phyloP scores from a whole-genome alignment of 2,888 invertebrate species.

The Nephrotoma appendiculata region DNA sequence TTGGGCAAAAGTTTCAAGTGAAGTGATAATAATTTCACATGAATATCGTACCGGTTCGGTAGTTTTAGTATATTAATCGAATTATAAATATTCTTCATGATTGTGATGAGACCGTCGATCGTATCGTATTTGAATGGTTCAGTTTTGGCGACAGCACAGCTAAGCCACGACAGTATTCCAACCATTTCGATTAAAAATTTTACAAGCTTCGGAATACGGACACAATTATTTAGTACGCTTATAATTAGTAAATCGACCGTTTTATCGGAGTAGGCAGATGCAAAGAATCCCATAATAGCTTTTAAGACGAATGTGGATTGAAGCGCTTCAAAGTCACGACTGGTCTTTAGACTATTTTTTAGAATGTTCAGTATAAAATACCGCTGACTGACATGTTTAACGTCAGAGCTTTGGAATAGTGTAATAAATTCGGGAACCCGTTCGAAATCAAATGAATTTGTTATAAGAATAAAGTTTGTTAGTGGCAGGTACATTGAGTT shows the following conservation, averaged over 20 bases:
- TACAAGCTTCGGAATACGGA: constrained; percentile 47
- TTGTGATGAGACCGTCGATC: constrained; percentile 28
- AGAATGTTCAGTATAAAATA: constrained; percentile 67
- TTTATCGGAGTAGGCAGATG: constrained; percentile 44
- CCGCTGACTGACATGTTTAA: constrained; percentile 51
- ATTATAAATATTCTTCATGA: constrained; percentile 29
- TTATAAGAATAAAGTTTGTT: constrained; percentile 64
- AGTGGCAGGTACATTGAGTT: constrained; percentile 63
- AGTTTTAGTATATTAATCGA: constrained; percentile 21
- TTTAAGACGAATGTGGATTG: constrained; percentile 63
- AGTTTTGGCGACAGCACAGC: constrained; percentile 25
- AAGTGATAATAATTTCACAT: constrained; percentile 20
- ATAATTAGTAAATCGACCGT: constrained; percentile 50
- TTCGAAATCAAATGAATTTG: constrained; percentile 57
- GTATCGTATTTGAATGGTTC: constrained; percentile 31
- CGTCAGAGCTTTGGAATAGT: constrained; percentile 65
- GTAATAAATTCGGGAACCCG: constrained; percentile 80
- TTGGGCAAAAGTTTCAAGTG: constrained; percentile 21
- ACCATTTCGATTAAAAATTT: constrained; percentile 50
- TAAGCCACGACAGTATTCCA: constrained; percentile 58
- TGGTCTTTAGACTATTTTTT: constrained; percentile 58
- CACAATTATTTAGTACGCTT: constrained; percentile 44
- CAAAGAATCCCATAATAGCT: constrained; percentile 57
- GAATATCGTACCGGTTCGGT: constrained; percentile 21
- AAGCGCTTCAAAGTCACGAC: constrained; percentile 57